A percentile compares a stretch with the other conserved stretches of the same genome.
These are phyloP conservation scores for Halesus radiatus DNA, from an alignment of 1,140 invertebrate genomes.

Conservation along the genomic window DNA sequence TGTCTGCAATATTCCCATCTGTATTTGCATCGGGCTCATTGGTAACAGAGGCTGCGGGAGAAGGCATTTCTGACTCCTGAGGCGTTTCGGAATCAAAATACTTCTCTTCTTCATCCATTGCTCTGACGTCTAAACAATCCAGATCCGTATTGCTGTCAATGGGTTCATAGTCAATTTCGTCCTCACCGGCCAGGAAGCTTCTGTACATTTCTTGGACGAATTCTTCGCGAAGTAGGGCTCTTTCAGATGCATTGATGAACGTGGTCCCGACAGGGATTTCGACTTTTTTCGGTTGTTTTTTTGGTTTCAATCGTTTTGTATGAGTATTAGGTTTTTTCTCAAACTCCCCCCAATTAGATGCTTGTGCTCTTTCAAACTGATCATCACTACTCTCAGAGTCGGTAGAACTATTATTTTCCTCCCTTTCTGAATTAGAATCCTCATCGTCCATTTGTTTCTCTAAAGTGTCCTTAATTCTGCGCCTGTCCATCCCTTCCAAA, in stretches of 20 bases:
- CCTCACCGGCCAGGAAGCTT: conserved; percentile 87
- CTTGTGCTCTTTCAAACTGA: conserved; percentile 23
- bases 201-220: conserved; percentile 91
- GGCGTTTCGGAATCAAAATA: conserved; percentile 89
- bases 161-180: conserved; percentile 85
- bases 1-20: conserved; percentile 57
- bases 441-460: conserved; percentile 76
- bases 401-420: conserved; percentile 59
- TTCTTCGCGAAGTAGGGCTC: conserved; percentile 81
- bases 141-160: conserved; percentile 85
- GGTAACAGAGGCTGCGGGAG: not conserved
- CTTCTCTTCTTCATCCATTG: conserved; percentile 87
- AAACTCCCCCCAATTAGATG: conserved; percentile 69
- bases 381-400: conserved; percentile 53
- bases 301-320: conserved; percentile 60
- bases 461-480: conserved; percentile 75
- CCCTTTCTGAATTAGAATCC: conserved; percentile 64
- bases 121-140: conserved; percentile 80
- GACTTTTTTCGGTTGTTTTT: conserved; percentile 47
- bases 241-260: conserved; percentile 72
- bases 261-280: conserved; percentile 57
- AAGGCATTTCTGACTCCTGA: conserved; percentile 59
- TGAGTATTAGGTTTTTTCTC: conserved; percentile 54
- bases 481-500: conserved; percentile 77
- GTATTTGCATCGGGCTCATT: conserved; percentile 59